Evolutionary conservation across 2,113 vertebrate genomes (phyloP), one percentile per base, ranked within the genome.

Genomic region (Cinclus mexicanus): DNA sequence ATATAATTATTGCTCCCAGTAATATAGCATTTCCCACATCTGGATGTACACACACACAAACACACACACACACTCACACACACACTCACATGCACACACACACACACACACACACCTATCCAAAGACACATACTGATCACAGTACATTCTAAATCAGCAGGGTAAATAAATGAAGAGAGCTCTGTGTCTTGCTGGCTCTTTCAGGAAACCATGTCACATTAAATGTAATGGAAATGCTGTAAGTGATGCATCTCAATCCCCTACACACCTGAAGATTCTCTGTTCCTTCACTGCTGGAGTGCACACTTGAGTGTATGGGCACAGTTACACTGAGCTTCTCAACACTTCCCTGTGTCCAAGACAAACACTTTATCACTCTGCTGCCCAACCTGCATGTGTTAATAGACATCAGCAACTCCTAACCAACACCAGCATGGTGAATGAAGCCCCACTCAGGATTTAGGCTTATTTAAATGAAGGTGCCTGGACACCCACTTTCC

Each of bases 401-500:
- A 44, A 57, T 41, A 68, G 5, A 35, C 10, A 42, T 69, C 46
- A 56, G 59, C 12, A 70, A 7, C 60, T 55, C 60, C 55, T 72
- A 46, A 53, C 14, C 17, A 18, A 2, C 7, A 44, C 26, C 35
- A 49, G 21, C 0, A 3, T 0, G 1, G 22, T 25, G 24, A 77
- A 42, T 1, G 9, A 57, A 6, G 13, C 11, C 17, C 11, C 17
- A 11, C 29, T 65, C 29, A 4, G 7, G 29, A 42, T 78, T 90
- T 71, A 75, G 41, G 7, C 29, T 78, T 33, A 23, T 52, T 49
- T 64, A 83, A 86, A 69, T 7, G 33, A 70, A 75, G 13, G 7
- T 42, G 26, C n/a, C 55, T 33, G 14, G 35, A 26, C 24, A 76
- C 15, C 8, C 20, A 60, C 19, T 69, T 23, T 64, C 10, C 44